These are phyloP conservation scores for Scalopus aquaticus DNA, from an alignment of 2,113 vertebrate genomes.

Conservation along the genomic window DNA sequence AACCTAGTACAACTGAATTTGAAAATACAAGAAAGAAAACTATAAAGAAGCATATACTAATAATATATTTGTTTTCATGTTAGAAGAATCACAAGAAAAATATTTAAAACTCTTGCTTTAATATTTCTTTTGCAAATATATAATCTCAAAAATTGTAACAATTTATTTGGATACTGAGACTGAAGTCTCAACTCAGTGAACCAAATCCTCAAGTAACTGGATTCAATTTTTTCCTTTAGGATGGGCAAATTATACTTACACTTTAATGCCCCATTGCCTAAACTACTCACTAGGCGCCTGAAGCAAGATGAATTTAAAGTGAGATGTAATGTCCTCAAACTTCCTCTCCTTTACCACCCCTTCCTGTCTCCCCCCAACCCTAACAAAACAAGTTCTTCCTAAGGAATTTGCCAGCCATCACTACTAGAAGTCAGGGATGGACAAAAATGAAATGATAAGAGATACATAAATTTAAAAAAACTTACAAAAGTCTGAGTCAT, in stretches of 20 bases:
- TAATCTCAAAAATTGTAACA: not conserved
- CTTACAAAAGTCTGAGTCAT: not conserved
- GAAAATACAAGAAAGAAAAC: conserved; percentile 5
- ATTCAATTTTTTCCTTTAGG: not conserved
- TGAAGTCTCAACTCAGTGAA: conserved; percentile 12
- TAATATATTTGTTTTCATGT: not conserved
- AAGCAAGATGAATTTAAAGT: not conserved
- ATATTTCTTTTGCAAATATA: conserved; percentile 6
- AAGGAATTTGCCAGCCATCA: not conserved
- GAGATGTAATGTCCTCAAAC: not conserved
- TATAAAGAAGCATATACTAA: not conserved
- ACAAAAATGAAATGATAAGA: not conserved
- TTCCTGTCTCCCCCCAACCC: fast-evolving
- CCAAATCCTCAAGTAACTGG: not conserved
- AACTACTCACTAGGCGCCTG: not conserved
- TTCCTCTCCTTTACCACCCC: not conserved
- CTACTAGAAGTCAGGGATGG: not conserved
- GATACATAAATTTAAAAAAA: not conserved
- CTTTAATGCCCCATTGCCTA: not conserved
- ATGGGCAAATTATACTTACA: not conserved
- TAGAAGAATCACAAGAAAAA: conserved; percentile 20
- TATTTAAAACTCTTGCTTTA: conserved; percentile 3
- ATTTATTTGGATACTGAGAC: conserved; percentile 23
- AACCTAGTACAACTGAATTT: conserved; percentile 1
- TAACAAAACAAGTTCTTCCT: not conserved